These are phyloP conservation scores for Brachionus rubens DNA, from an alignment of 1,140 invertebrate genomes.

Conservation along the genomic window DNA sequence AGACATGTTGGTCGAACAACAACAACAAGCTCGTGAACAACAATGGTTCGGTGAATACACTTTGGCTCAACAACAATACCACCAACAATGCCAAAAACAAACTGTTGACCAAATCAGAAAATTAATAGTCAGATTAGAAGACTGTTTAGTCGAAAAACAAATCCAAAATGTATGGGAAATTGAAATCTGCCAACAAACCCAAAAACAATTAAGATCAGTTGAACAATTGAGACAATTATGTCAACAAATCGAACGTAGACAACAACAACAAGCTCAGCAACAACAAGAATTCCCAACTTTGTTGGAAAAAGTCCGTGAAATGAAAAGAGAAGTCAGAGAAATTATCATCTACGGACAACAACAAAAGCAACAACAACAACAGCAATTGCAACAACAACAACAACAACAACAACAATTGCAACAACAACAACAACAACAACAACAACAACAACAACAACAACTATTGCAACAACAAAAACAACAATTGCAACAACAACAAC, in stretches of 20 bases:
- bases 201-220: not conserved
- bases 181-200: not conserved
- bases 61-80: not conserved
- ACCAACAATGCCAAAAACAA: not conserved
- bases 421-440: not conserved
- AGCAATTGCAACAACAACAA: not conserved
- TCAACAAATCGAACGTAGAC: not conserved
- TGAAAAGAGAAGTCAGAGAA: constrained; percentile 28
- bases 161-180: not conserved
- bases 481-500: not conserved
- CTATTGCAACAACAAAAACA: not conserved
- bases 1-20: not conserved
- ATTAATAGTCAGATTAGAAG: not conserved
- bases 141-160: not conserved
- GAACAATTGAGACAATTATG: not conserved
- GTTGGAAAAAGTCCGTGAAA: not conserved
- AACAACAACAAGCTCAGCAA: too few species aligned
- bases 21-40: not conserved
- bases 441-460: not conserved
- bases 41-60: not conserved
- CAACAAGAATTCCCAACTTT: not conserved
- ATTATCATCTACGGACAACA: not conserved
- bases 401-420: constrained; percentile 7
- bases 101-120: not conserved
- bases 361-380: constrained; percentile 3